Evolutionary conservation across 2,888 invertebrate genomes (phyloP), one percentile per base, ranked within the genome.

Genomic region (Melanostoma scalare): DNA sequence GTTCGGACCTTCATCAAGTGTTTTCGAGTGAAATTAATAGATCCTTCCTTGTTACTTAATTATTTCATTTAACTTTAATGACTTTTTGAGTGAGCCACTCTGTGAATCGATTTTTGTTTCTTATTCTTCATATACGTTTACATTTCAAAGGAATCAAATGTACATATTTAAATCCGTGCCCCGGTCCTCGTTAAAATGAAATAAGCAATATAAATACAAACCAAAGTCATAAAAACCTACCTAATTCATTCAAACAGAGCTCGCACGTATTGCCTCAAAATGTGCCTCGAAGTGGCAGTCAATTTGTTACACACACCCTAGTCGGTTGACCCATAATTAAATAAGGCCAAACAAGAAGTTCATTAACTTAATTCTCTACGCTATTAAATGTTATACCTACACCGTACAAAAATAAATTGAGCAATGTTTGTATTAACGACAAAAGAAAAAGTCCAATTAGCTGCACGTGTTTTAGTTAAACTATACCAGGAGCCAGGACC

Each of bases 341-440:
- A 63, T 77, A 61, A 74, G 55, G 65, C 73, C 63, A 38, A 56
- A 56, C 71, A 50, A 77, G 61, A 48, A 71, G 42, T 71, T 60
- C 55, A 77, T 77, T 71, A 71, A 63, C 30, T 53, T 77, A 71
- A 77, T 77, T 77, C 71, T 71, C 63, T 50, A 42, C 76, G 61
- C 71, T 77, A 77, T 77, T 72, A 77, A 77, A 55, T 48, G 56
- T 56, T 71, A 52, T 77, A 69, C 48, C n/a, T 50, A 63, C 10
- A 61, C 30, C 4, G 36, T 61, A 36, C 50, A 61, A 71, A 71
- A 76, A 55, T 46, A 77, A 71, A 56, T 77, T 63, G 63, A 77
- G 56, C 61, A 56, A 46, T 55, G 68, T 46, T 10, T 6, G 68
- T 50, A 76, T 53, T 69, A 33, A 61, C 35, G 61, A 55, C 58